Evolutionary conservation across 2,797 vertebrate species (phyloP).

Genomic region (Siniperca undulata): DNA sequence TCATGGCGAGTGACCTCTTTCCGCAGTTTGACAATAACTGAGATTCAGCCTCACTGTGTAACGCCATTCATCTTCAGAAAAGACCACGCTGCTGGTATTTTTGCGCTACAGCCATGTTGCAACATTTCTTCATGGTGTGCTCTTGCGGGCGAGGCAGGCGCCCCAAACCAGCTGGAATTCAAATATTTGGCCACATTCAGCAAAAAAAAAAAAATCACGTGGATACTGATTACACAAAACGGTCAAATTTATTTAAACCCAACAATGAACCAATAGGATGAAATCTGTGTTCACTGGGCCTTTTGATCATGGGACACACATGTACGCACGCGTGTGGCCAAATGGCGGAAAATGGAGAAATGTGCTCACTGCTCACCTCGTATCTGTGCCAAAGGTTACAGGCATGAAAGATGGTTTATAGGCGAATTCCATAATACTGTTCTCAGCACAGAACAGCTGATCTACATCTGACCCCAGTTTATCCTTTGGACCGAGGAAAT

Average conservation of each 20-base stretch:
- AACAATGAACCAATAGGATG: not conserved
- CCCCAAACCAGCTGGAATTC: not conserved
- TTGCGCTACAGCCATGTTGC: slow-evolving; percentile 28
- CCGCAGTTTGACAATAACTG: not conserved
- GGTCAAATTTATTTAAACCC: not conserved
- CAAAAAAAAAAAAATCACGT: not conserved
- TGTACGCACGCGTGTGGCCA: slow-evolving; percentile 44
- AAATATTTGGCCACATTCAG: not conserved
- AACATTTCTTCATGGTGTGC: not conserved
- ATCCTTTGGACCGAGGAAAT: not conserved
- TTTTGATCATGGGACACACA: slow-evolving; percentile 7
- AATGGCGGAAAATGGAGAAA: slow-evolving; percentile 61
- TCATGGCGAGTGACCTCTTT: slow-evolving; percentile 35
- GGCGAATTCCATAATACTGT: slow-evolving; percentile 48
- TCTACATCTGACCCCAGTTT: slow-evolving; percentile 6
- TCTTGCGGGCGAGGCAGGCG: not conserved
- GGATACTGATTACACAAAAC: accelerated
- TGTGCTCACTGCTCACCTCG: slow-evolving; percentile 42
- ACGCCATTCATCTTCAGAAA: not conserved
- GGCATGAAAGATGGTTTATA: slow-evolving; percentile 50
- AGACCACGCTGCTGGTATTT: not conserved
- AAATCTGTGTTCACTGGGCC: not conserved
- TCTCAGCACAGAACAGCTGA: slow-evolving; percentile 23
- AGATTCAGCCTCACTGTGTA: not conserved
- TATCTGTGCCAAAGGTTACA: slow-evolving; percentile 83